These are phyloP conservation scores for Acanthochromis polyacanthus DNA, from an alignment of 2,113 vertebrate genomes.

Conservation along the genomic window DNA sequence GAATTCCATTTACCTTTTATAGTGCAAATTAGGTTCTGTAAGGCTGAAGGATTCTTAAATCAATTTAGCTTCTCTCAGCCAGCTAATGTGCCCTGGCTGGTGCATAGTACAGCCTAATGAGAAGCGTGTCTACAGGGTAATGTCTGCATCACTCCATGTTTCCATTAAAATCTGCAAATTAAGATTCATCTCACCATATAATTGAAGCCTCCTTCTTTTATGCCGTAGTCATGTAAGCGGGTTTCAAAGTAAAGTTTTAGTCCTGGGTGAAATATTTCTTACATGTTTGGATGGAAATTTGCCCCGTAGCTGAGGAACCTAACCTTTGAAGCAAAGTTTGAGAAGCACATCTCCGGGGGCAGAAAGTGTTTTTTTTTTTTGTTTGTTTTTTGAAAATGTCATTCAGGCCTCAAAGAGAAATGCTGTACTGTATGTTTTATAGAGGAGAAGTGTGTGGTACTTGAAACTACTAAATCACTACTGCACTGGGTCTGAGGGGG, in stretches of 20 bases:
- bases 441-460: neutral
- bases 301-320: conserved; percentile 12
- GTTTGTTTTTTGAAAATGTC: conserved; percentile 30
- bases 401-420: conserved; percentile 8
- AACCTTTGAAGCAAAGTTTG: conserved; percentile 36
- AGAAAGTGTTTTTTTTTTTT: neutral
- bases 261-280: conserved; percentile 24
- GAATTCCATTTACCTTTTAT: conserved; percentile 73
- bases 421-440: neutral
- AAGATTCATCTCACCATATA: conserved; percentile 66
- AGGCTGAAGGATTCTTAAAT: conserved; percentile 75
- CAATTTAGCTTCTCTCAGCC: conserved; percentile 77
- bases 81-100: conserved; percentile 71
- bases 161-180: conserved; percentile 70
- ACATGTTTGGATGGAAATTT: conserved; percentile 25
- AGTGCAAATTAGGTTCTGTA: conserved; percentile 76
- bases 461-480: neutral
- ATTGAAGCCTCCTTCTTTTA: conserved; percentile 52
- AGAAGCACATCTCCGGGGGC: conserved; percentile 10
- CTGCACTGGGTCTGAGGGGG: neutral
- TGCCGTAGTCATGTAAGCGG: conserved; percentile 23
- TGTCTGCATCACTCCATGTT: conserved; percentile 62
- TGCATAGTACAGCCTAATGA: conserved; percentile 72
- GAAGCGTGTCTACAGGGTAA: conserved; percentile 62
- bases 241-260: conserved; percentile 46